These are phyloP conservation scores for Aphelenchoides besseyi DNA, from an alignment of 1,140 invertebrate species.

Conservation along the genomic window DNA sequence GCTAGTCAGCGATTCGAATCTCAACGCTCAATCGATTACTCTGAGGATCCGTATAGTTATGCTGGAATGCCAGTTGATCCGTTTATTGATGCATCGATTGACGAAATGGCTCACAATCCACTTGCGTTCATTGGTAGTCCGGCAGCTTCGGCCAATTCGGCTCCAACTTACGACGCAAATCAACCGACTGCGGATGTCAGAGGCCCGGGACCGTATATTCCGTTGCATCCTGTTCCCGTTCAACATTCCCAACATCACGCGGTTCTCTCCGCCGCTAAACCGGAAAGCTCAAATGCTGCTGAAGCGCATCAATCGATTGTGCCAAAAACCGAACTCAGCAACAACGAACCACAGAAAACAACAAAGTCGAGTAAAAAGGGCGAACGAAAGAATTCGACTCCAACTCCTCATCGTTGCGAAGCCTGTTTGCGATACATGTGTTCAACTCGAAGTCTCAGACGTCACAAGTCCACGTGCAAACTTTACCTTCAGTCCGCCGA, in stretches of 20 bases:
- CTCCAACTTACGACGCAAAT: background rate
- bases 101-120: constrained; percentile 16
- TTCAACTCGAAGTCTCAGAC: constrained; percentile 1
- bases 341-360: too few relatives aligned
- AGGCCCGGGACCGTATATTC: too few relatives aligned
- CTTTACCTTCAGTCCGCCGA: background rate
- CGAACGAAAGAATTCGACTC: constrained; percentile 17
- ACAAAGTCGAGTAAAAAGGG: constrained; percentile 16
- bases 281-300: too few relatives aligned
- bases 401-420: constrained; percentile 10
- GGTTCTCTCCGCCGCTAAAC: too few relatives aligned
- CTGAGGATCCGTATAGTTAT: background rate
- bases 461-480: constrained; percentile 18
- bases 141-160: background rate
- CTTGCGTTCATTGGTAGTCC: constrained; percentile 14
- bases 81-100: constrained; percentile 8
- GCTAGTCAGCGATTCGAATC: background rate
- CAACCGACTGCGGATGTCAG: too few relatives aligned
- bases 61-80: background rate
- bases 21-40: background rate
- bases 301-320: too few relatives aligned
- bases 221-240: too few relatives aligned
- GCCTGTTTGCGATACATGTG: constrained; percentile 19
- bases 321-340: too few relatives aligned
- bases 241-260: too few relatives aligned